Base-by-base conservation (phyloP, 2,797 vertebrate species). In the Muscicapa striata region DNA sequence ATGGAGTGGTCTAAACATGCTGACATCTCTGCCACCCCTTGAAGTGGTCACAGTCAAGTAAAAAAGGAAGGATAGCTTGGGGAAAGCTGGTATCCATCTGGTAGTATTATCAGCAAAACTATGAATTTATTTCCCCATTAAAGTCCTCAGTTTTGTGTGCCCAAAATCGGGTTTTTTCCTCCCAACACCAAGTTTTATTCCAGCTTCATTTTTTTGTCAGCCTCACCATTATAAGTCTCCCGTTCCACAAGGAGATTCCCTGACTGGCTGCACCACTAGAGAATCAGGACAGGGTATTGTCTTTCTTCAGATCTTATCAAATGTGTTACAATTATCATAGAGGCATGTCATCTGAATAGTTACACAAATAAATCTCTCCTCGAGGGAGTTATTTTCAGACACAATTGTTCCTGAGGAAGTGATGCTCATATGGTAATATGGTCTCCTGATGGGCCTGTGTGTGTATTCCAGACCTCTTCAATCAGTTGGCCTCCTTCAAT, bases 131-230 rank as follows among this genome's bases (percentile, higher is more conserved):
- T 69, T 85, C 43, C 18, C 8, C 48, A 36, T 34, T 55, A n/a
- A 62, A 79, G 5, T 80, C 20, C 52, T 69, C 23, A 13, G 24
- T 20, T 11, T 40, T 64, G 5, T 29, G 48, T 9, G 13, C 20
- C 64, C 18, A 32, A 64, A 91, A 40, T 1, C 14, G 1, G 1
- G 6, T 22, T 68, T 40, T 40, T 43, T 4, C 2, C 2, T 7
- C 26, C 12, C 23, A 73, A 58, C 8, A 62, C 7, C 49, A 59
- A n/a, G 45, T 76, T 83, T 77, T n/a, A 23, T 38, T 85, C 29
- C 34, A 67, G 21, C 48, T 83, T 63, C 29, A 29, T 9, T 7
- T 55, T 55, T 79, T 64, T 13, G 8, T 52, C 48, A 73, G 12
- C 2, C 7, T 59, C 18, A 43, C 10, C 22, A 49, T 48, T 34